Base-by-base conservation (phyloP, 2,888 invertebrate genomes). In the Agrotis ipsilon region DNA sequence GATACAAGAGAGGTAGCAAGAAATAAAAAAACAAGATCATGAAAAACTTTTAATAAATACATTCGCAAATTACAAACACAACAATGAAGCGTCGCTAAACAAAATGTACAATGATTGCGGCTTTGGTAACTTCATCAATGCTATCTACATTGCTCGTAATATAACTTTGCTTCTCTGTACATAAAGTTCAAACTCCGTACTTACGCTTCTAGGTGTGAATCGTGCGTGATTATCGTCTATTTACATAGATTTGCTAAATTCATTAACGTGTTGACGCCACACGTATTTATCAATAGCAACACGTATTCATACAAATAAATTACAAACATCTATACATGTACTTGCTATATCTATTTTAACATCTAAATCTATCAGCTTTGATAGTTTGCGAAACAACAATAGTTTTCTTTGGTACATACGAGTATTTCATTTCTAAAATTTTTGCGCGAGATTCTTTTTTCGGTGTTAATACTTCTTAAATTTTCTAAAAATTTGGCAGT, bases 21-120 rank as follows among this genome's bases (percentile, higher is more conserved):
- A 54, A 72, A 72, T 82, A n/a, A 91, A 90, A n/a, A 90, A 64
- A 67, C 84, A 71, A 68, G 51, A 71, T 88, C 81, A 85, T 86
- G 81, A 90, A 93, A 94, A 92, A 91, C 88, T 85, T 94, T 94
- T 94, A 94, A 94, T 94, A 94, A 93, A 92, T 92, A 92, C 89
- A 90, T 88, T 89, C 89, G 88, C 89, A 91, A 87, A 85, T 87
- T 87, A 90, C 92, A 93, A 94, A 94, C 93, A 92, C 89, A 94
- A 94, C 94, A 94, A 92, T 86, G 86, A 88, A 87, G 85, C 78
- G 68, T 86, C 79, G 81, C 87, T 87, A 88, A 86, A 88, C 83
- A 87, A 80, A 83, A 80, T 85, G 68, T 83, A 81, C 72, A 78
- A 81, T 87, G 75, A 83, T 73, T 51, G 76, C 83, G 83, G 83